phyloP scores from a whole-genome alignment of 2,113 vertebrate genomes.

The Myotis yumanensis region DNA sequence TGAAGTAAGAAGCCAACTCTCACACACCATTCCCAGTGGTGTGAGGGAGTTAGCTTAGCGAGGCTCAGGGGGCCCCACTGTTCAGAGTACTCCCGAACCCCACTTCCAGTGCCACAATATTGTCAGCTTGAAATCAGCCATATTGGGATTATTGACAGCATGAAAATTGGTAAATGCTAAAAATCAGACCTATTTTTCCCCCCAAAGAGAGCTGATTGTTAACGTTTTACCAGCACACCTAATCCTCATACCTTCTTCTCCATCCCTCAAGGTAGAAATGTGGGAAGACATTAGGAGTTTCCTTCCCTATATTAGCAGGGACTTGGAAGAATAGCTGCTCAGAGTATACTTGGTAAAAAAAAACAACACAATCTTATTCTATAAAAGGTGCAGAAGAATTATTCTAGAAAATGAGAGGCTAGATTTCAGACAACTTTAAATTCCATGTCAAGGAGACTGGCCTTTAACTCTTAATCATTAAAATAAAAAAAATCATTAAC shows the following conservation, averaged over 20 bases:
- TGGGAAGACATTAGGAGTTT: background rate
- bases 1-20: background rate
- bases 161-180: background rate
- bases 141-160: background rate
- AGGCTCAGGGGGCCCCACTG: background rate
- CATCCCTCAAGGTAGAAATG: background rate
- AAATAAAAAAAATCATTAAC: background rate
- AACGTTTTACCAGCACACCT: background rate
- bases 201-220: background rate
- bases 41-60: fast-evolving
- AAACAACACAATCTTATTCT: background rate
- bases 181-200: background rate
- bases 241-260: background rate
- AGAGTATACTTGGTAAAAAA: background rate
- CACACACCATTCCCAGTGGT: background rate
- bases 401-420: background rate
- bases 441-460: background rate
- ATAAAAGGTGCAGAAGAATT: background rate
- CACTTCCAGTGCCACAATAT: background rate
- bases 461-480: background rate
- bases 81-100: background rate
- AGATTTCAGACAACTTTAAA: slow-evolving; percentile 17
- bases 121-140: background rate
- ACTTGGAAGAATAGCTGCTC: background rate
- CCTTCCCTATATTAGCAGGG: background rate